A percentile compares a stretch with the other conserved stretches of the same genome.
These are phyloP conservation scores for Thecophora atra DNA, from an alignment of 2,888 invertebrate species.

Conservation along the genomic window DNA sequence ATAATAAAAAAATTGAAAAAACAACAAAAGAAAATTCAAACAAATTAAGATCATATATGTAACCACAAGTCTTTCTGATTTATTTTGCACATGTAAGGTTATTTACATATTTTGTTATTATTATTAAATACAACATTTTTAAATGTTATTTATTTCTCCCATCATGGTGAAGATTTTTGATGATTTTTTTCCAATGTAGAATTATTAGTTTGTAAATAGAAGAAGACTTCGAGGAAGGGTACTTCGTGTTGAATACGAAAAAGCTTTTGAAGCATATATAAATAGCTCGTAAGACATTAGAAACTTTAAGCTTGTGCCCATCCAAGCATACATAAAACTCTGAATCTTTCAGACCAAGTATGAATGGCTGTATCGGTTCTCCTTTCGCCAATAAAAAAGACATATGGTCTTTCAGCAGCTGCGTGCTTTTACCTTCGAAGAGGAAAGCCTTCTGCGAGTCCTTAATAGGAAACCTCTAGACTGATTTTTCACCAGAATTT, in stretches of 20 bases:
- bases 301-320: constrained; percentile 16
- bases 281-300: constrained; percentile 25
- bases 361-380: constrained; percentile 18
- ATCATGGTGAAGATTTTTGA: constrained; percentile 13
- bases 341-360: constrained; percentile 12
- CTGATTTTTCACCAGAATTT: neutral
- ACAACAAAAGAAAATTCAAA: neutral
- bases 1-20: neutral
- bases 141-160: constrained; percentile 6
- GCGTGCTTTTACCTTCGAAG: constrained; percentile 20
- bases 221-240: constrained; percentile 24
- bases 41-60: neutral
- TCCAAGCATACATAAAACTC: constrained; percentile 30
- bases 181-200: neutral
- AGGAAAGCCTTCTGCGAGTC: neutral
- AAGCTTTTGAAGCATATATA: constrained; percentile 22
- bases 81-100: neutral
- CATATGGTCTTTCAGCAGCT: constrained; percentile 22
- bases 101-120: neutral
- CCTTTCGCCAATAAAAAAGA: constrained; percentile 2
- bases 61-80: neutral
- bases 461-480: neutral
- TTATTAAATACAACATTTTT: neutral
- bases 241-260: constrained; percentile 29
- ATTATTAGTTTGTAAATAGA: constrained; percentile 16